A percentile compares a stretch with the other conserved stretches of the same genome.
Conservation (phyloP, 2,888 invertebrate species). For the Allygus modestus region DNA sequence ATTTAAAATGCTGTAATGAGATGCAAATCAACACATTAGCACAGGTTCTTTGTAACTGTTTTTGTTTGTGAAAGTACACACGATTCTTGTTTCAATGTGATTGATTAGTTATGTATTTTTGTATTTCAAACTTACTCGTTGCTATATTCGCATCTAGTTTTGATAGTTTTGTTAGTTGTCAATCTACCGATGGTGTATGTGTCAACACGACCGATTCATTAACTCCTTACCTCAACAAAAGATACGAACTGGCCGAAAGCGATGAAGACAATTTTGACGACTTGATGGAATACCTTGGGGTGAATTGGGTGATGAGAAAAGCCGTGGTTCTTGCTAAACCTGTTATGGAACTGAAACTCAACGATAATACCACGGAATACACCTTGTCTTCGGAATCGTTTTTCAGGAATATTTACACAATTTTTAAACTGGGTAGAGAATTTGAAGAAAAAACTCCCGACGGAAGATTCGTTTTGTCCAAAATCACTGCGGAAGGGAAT, state of each 20-base stretch:
- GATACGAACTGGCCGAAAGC: constrained; percentile 27
- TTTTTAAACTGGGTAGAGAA: constrained; percentile 5
- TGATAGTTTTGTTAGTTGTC: neutral
- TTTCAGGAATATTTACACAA: constrained; percentile 44
- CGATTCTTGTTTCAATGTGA: neutral
- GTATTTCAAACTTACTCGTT: neutral
- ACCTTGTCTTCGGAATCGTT: constrained; percentile 41
- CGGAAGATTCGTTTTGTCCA: constrained; percentile 27
- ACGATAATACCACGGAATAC: constrained; percentile 1
- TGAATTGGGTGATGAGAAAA: constrained; percentile 49
- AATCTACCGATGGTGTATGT: neutral
- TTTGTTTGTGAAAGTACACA: neutral
- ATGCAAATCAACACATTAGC: constrained; percentile 9
- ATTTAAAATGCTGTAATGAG: neutral
- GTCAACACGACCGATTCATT: constrained; percentile 29
- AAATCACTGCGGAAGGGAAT: constrained; percentile 31
- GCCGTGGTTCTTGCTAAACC: constrained; percentile 30
- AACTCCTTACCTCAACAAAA: constrained; percentile 35
- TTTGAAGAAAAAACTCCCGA: constrained; percentile 46
- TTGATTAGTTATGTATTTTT: constrained; percentile 2
- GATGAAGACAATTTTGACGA: constrained; percentile 45
- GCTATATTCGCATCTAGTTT: neutral
- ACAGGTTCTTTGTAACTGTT: neutral
- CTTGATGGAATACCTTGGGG: constrained; percentile 46
- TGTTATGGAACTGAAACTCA: constrained; percentile 34